Conservation (phyloP, 2,888 invertebrate species). For the Ametastegia equiseti region DNA sequence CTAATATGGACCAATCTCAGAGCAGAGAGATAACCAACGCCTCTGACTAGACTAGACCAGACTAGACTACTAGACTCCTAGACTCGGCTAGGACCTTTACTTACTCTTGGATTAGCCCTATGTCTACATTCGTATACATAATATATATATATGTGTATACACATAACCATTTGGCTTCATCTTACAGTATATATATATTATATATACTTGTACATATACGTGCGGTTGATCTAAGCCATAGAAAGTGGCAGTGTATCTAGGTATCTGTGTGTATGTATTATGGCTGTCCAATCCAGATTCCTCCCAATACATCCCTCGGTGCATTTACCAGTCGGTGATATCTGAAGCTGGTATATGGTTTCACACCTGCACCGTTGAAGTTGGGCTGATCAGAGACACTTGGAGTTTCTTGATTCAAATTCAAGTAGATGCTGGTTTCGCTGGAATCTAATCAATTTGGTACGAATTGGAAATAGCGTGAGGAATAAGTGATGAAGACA, state of each 20-base stretch:
- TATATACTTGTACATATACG: neutral
- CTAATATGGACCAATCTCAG: slow-evolving; percentile 51
- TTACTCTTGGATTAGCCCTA: slow-evolving; percentile 14
- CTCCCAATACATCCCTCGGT: neutral
- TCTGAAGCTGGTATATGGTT: neutral
- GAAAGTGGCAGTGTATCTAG: neutral
- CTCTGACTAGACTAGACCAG: neutral
- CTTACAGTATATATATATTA: neutral
- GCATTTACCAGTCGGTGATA: slow-evolving; percentile 29
- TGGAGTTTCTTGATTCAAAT: neutral
- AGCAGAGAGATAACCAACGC: slow-evolving; percentile 48
- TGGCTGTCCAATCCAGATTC: no score
- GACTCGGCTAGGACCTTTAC: neutral
- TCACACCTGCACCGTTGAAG: neutral
- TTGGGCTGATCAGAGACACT: neutral
- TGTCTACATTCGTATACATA: neutral
- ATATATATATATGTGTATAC: neutral
- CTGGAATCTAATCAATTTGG: neutral
- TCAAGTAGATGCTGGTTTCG: neutral
- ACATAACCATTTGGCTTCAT: neutral
- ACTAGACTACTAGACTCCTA: neutral
- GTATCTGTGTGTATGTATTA: neutral
- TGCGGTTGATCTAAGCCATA: neutral
- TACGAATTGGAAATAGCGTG: neutral
- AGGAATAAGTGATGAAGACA: neutral